Base-by-base conservation (phyloP, 1,140 invertebrate genomes). In the Drosophila mauritiana region DNA sequence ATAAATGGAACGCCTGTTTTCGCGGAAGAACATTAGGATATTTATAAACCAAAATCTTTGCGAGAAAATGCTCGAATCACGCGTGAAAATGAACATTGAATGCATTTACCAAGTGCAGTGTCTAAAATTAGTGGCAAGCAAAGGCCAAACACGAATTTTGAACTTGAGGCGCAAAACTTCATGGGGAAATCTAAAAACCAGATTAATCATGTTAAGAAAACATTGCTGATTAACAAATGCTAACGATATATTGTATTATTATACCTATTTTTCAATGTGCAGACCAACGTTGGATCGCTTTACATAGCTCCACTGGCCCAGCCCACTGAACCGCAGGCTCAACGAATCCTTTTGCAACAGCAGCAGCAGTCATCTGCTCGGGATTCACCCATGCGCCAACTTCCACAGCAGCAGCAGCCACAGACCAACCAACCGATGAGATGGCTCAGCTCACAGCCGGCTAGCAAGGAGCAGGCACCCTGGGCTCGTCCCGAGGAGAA, bases 131-230 rank as follows among this genome's bases (percentile, higher is more conserved):
- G 64, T 34, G 11, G 48, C 20, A 53, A 49, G 53, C 58, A 86
- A 86, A 86, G 83, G 83, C 75, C 83, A 86, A 86, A 86, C 83
- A 86, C 83, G 83, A 88, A 79, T 86, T 86, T 88, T 89, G 84
- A 88, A 88, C 83, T 88, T 88, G 83, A 84, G 58, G 68, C 27
- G 8, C 10, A 6, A 48, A 27, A 51, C 25, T 11, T 13, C 13
- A 13, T 53, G 15, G 45, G 27, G 40, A 46, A 55, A n/a, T 10
- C 20, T 25, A 43, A 13, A 36, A 51, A 51, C 8, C 15, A 27
- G 8, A 27, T 20, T 22, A 48, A 17, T 8, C 37, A 27, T 13
- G 52, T 13, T 36, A 4, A 13, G 3, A 13, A 51, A 34, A 13
- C 17, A 42, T 58, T 48, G 22, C 4, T 48, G 22, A 48, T 27